Evolutionary conservation across 2,797 vertebrate genomes (phyloP).

Genomic region (Sebastes itinus): DNA sequence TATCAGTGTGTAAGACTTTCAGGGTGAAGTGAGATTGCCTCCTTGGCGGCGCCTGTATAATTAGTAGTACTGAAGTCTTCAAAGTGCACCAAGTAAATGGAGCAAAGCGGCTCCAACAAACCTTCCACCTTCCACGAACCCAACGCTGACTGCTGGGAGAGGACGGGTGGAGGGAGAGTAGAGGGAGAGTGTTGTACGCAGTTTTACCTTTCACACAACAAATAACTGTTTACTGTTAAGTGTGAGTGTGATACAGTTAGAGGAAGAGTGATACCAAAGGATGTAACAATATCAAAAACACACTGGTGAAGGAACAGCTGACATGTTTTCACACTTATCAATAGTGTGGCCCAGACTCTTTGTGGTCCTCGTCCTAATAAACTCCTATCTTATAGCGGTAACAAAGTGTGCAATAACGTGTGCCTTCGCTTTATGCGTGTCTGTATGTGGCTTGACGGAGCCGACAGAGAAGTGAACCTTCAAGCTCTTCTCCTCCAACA

Average conservation of each 20-base stretch:
- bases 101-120: slow-evolving; percentile 53
- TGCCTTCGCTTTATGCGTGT: slow-evolving; percentile 2
- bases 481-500: slow-evolving; percentile 25
- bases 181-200: background rate
- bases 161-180: background rate
- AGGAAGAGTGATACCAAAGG: background rate
- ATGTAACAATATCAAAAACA: background rate
- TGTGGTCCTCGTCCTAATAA: slow-evolving; percentile 20
- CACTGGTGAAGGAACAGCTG: slow-evolving; percentile 1
- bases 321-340: slow-evolving; percentile 13
- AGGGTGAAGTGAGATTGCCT: slow-evolving; percentile 62
- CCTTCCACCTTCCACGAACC: slow-evolving; percentile 32
- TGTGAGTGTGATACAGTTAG: background rate
- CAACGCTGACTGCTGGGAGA: background rate
- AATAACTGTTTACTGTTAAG: background rate
- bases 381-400: background rate
- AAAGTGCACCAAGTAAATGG: slow-evolving; percentile 61
- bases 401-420: slow-evolving; percentile 12
- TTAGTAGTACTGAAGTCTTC: slow-evolving; percentile 65
- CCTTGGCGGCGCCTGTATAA: slow-evolving; percentile 60
- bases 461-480: slow-evolving; percentile 38
- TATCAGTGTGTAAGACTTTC: slow-evolving; percentile 47
- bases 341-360: background rate
- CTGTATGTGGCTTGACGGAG: slow-evolving; percentile 25
- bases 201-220: slow-evolving; percentile 23